Percentiles rank a stretch among this genome's conserved stretches.
Conservation (phyloP, 2,888 invertebrate species). For the Clitarchus hookeri region DNA sequence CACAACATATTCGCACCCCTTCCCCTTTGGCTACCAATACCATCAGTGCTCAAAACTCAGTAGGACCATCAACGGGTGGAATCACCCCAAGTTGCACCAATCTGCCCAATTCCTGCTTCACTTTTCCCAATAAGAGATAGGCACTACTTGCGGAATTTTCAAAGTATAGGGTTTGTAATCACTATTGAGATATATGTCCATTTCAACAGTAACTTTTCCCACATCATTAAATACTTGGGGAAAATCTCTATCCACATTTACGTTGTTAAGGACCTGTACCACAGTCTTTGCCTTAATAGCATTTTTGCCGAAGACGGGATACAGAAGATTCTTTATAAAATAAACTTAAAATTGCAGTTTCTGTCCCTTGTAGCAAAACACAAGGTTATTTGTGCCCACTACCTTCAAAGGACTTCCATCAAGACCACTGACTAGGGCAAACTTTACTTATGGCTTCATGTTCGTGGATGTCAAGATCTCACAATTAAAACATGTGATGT, state of each 20-base stretch:
- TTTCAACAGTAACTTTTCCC: not conserved
- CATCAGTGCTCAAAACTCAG: no score
- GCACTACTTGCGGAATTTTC: not conserved
- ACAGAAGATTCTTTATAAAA: not conserved
- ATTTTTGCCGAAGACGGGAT: not conserved
- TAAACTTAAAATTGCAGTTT: not conserved
- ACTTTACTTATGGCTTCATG: no score
- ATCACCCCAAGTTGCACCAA: no score
- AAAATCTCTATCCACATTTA: not conserved
- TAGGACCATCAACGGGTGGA: no score
- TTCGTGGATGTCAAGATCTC: no score
- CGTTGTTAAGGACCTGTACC: not conserved
- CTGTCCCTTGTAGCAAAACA: not conserved
- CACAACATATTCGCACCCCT: no score
- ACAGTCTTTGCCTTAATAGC: not conserved
- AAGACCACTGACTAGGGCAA: no score
- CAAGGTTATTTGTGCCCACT: not conserved
- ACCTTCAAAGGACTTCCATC: no score
- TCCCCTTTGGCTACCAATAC: no score
- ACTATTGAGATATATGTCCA: not conserved
- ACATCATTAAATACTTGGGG: not conserved
- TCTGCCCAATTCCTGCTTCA: no score
- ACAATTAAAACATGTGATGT: no score
- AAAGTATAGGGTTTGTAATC: not conserved
- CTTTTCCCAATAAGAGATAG: not conserved